These are phyloP conservation scores for Brachionus asplanchnoidis DNA, from an alignment of 1,140 invertebrate species.

Conservation along the genomic window DNA sequence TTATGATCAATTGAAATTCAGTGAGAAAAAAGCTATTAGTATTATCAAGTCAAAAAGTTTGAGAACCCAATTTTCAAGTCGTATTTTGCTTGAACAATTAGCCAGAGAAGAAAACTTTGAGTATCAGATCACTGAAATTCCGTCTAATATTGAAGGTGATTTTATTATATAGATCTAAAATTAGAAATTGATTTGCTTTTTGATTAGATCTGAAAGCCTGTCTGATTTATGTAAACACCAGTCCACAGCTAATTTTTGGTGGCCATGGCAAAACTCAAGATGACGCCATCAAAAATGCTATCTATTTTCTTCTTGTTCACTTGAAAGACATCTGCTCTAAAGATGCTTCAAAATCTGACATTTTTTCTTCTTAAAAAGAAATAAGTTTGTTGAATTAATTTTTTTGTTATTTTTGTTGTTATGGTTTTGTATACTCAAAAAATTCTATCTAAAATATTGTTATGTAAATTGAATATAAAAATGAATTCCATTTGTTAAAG, in stretches of 20 bases:
- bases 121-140: neutral
- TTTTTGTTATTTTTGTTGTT: neutral
- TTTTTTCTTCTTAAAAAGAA: neutral
- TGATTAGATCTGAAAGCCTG: neutral
- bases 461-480: too few species aligned
- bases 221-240: neutral
- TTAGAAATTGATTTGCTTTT: neutral
- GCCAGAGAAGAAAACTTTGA: neutral
- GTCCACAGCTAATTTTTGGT: neutral
- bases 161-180: neutral
- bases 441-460: too few species aligned
- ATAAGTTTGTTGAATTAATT: neutral
- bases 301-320: neutral
- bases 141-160: neutral
- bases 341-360: neutral
- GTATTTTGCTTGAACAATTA: neutral
- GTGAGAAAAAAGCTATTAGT: neutral
- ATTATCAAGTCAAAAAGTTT: neutral
- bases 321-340: neutral
- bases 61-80: neutral
- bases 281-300: neutral
- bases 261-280: neutral
- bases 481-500: too few species aligned
- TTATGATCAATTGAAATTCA: constrained; percentile 4
- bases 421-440: neutral